Percentiles rank a stretch among this genome's conserved stretches.
These are phyloP conservation scores for Numenius arquata DNA, from an alignment of 2,113 vertebrate genomes.

Conservation along the genomic window DNA sequence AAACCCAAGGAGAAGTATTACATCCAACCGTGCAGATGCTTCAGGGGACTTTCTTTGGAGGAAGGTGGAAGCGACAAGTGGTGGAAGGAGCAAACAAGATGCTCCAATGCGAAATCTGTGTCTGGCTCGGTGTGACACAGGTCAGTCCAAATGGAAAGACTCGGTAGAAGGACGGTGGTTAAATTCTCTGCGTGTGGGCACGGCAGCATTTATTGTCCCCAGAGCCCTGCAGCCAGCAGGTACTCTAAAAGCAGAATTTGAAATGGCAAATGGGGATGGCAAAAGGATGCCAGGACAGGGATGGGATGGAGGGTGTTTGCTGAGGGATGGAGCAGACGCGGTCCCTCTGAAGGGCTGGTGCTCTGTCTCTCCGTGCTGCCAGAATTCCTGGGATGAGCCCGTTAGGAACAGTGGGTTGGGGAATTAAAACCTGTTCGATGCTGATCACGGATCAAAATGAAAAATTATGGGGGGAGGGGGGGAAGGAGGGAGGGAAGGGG, in stretches of 20 bases:
- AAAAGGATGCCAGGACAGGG: neutral
- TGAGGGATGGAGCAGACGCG: neutral
- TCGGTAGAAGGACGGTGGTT: neutral
- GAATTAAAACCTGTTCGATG: neutral
- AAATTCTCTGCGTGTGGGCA: accelerated
- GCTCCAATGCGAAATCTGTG: accelerated
- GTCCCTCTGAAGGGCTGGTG: neutral
- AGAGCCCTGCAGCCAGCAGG: neutral
- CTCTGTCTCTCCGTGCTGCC: neutral
- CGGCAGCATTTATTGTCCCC: accelerated
- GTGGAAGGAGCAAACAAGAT: accelerated
- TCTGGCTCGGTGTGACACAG: neutral
- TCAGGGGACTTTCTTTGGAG: neutral
- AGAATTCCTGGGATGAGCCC: accelerated
- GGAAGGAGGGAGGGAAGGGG: neutral
- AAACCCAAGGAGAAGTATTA: neutral
- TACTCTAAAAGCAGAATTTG: neutral
- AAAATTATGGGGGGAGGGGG: neutral
- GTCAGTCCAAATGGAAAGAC: accelerated
- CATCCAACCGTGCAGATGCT: no score
- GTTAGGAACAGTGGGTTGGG: neutral
- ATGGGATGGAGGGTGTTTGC: accelerated
- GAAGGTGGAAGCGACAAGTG: neutral
- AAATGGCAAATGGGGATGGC: neutral
- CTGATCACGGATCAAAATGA: neutral